Evolutionary conservation across 2,888 invertebrate genomes (phyloP).

Genomic region (Rhamphomyia laevipes): DNA sequence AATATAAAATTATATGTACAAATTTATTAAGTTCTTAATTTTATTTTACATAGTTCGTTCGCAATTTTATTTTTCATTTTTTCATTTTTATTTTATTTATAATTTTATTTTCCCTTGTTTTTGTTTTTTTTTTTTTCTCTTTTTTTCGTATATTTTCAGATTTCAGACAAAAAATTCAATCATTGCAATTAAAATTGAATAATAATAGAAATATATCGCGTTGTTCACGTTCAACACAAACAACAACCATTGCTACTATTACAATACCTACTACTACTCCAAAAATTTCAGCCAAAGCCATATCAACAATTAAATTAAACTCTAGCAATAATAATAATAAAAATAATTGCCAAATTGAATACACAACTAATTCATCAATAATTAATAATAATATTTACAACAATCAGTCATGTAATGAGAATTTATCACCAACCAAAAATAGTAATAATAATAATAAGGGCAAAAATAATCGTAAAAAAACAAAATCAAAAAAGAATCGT

Average conservation of each 20-base stretch:
- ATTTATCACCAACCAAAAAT: neutral
- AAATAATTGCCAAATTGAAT: neutral
- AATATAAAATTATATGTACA: too few species aligned
- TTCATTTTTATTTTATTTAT: conserved; percentile 2
- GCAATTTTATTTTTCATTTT: neutral
- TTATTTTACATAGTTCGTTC: neutral
- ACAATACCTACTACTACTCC: too few species aligned
- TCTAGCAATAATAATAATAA: neutral
- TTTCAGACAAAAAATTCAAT: conserved; percentile 10
- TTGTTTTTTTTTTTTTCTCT: conserved; percentile 14
- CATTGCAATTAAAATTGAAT: conserved; percentile 3
- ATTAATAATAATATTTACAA: neutral
- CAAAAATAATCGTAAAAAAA: neutral
- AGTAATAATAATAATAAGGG: neutral
- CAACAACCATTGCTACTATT: conserved; percentile 8
- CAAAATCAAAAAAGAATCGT: neutral
- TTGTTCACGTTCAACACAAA: conserved; percentile 14
- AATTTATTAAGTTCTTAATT: too few species aligned
- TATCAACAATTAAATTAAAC: neutral
- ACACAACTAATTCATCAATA: neutral
- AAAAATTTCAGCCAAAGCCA: too few species aligned
- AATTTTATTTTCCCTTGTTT: conserved; percentile 9
- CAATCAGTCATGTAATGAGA: neutral
- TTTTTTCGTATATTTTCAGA: conserved; percentile 13
- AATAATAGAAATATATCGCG: conserved; percentile 2